phyloP scores from a whole-genome alignment of 1,140 invertebrate genomes.

The Drosophila tani region DNA sequence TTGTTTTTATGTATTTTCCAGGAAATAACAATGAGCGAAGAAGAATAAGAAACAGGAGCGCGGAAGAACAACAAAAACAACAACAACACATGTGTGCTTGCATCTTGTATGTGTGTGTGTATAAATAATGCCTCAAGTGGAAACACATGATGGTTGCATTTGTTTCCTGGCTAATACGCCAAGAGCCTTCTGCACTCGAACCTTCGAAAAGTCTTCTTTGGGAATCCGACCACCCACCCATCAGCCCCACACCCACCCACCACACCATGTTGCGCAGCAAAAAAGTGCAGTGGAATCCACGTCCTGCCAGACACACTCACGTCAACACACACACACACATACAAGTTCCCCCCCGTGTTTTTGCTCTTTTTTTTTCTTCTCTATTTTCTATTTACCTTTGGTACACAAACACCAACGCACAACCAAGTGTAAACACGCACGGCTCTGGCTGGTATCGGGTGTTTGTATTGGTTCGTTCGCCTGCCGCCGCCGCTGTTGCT shows the following conservation, averaged over 20 bases:
- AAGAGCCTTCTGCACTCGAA: slow-evolving; percentile 6
- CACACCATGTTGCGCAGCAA: slow-evolving; percentile 13
- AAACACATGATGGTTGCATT: slow-evolving; percentile 71
- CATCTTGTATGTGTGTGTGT: slow-evolving; percentile 14
- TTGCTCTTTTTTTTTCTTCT: slow-evolving; percentile 23
- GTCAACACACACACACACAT: slow-evolving; percentile 5
- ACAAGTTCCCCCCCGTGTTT: slow-evolving; percentile 2
- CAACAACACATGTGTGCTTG: slow-evolving; percentile 30
- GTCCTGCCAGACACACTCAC: slow-evolving; percentile 38
- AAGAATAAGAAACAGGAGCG: slow-evolving; percentile 47
- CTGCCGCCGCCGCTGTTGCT: slow-evolving; percentile 59
- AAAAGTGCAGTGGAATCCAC: slow-evolving; percentile 43
- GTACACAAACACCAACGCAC: slow-evolving; percentile 58
- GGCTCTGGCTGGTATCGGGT: slow-evolving; percentile 47
- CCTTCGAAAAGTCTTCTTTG: slow-evolving; percentile 10
- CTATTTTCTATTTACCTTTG: slow-evolving; percentile 77
- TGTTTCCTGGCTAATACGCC: slow-evolving; percentile 13
- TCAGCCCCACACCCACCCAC: slow-evolving; percentile 4
- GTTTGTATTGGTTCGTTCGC: slow-evolving; percentile 54
- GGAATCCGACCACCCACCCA: slow-evolving; percentile 5
- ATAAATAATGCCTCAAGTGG: slow-evolving; percentile 60
- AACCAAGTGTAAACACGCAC: slow-evolving; percentile 68
- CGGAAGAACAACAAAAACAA: slow-evolving; percentile 50
- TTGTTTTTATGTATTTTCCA: slow-evolving; percentile 81
- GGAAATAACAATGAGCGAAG: slow-evolving; percentile 68